Evolutionary conservation across 2,888 invertebrate genomes (phyloP).

Genomic region (Gastrophysa polygoni): DNA sequence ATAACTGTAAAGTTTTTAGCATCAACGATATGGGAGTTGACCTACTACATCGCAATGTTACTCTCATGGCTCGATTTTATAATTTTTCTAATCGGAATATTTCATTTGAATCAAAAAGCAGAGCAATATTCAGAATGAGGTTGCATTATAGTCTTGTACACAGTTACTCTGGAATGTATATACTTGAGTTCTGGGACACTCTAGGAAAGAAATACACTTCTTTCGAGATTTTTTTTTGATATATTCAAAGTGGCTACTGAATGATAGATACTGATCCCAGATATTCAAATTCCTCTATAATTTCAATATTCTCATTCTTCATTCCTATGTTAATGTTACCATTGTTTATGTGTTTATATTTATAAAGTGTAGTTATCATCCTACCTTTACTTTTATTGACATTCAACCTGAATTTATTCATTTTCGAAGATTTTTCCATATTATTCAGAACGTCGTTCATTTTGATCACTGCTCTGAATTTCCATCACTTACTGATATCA

Average conservation of each 20-base stretch:
- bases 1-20: no score
- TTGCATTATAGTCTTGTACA: no score
- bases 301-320: neutral
- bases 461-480: conserved; percentile 16
- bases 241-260: conserved; percentile 11
- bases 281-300: no score
- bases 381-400: conserved; percentile 12
- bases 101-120: neutral
- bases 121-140: neutral
- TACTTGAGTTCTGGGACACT: conserved; percentile 10
- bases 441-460: conserved; percentile 9
- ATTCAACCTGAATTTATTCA: conserved; percentile 19
- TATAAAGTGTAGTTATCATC: conserved; percentile 4
- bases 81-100: neutral
- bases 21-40: no score
- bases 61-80: conserved; percentile 10
- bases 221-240: no score
- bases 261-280: neutral
- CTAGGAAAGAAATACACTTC: neutral
- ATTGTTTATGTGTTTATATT: neutral
- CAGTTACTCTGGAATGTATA: conserved; percentile 3
- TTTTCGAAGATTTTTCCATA: conserved; percentile 12
- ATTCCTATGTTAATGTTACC: conserved; percentile 6
- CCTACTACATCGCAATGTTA: no score
- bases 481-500: conserved; percentile 16